Percentiles rank a stretch among this genome's conserved stretches.
Evolutionary conservation across 1,140 invertebrate genomes (phyloP).

Genomic region (Ips nitidus): DNA sequence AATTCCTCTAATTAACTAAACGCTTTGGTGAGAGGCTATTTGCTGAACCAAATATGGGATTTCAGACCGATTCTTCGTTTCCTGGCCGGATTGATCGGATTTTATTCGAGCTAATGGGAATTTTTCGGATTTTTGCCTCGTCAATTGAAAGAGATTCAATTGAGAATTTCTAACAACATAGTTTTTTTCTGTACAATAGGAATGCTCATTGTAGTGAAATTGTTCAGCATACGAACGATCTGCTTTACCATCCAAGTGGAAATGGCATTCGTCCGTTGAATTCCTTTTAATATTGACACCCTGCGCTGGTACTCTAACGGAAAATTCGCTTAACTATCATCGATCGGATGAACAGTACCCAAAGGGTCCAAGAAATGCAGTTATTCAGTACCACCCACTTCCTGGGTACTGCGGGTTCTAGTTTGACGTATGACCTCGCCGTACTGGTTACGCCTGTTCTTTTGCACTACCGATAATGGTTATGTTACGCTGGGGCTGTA

Average conservation of each 20-base stretch:
- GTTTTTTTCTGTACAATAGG: constrained; percentile 2
- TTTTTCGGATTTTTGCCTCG: constrained; percentile 25
- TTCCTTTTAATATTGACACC: background rate
- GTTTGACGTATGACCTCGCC: constrained; percentile 33
- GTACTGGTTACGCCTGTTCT: constrained; percentile 34
- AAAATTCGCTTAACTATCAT: constrained; percentile 10
- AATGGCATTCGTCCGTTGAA: background rate
- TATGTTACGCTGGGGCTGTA: constrained; percentile 23
- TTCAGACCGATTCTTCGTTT: constrained; percentile 22
- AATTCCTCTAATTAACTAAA: constrained; percentile 31
- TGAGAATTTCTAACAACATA: constrained; percentile 7
- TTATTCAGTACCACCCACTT: constrained; percentile 42
- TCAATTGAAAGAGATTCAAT: constrained; percentile 15
- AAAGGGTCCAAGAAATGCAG: constrained; percentile 33
- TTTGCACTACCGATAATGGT: constrained; percentile 34
- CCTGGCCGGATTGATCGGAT: constrained; percentile 27
- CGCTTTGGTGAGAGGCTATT: constrained; percentile 11
- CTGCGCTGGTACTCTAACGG: too few relatives aligned
- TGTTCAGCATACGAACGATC: constrained; percentile 1
- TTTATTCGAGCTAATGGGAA: constrained; percentile 24
- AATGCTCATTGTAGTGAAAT: constrained; percentile 8
- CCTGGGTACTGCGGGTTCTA: constrained; percentile 36
- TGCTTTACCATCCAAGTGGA: constrained; percentile 2
- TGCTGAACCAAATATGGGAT: constrained; percentile 28
- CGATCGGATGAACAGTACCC: constrained; percentile 34